Base-by-base conservation (phyloP, 2,113 vertebrate species). In the Aleadryas rufinucha region DNA sequence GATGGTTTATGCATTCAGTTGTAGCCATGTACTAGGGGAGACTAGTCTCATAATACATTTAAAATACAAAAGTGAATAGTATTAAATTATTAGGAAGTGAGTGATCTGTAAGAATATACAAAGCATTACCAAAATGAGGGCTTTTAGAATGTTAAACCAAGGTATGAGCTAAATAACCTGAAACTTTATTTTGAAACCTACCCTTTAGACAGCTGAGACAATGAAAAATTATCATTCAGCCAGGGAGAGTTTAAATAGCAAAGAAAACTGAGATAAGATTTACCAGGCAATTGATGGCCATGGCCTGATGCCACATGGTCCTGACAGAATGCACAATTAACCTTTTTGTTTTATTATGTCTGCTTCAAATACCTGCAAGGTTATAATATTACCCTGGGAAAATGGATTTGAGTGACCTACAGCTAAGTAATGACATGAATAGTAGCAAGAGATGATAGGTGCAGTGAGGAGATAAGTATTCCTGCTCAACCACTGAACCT, bases 241-340 rank as follows among this genome's bases (percentile, higher is more conserved):
- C 68, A 81, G 53, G 45, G 42, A 84, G 28, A 87, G 31, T 92
- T 95, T 74, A 91, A 96, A 88, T 89, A 83, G 76, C 72, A 91
- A 92, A 81, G 54, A 84, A 97, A 97, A 59, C 23, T 10, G 56
- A 91, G 74, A 76, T 95, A 83, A 94, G 74, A 91, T 94, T 94
- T 94, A 87, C 75, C 83, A 75, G 93, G 97, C 95, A 97, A 87
- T 79, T 92, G 71, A 93, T 93, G 86, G 63, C 82, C 72, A 41
- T 86, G 68, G 89, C 89, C 18, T 90, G 56, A 64, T 95, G 92
- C 78, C 91, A 84, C 88, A 56, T 95, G 95, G 95, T 97, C 95
- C 85, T 61, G 77, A 95, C 96, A 97, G 95, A 95, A 87, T 91
- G 57, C 82, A 98, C 97, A 98, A 98, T 97, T 97, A 97, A 97